These are phyloP conservation scores for Climacteris rufus DNA, from an alignment of 2,113 vertebrate species.

Conservation along the genomic window DNA sequence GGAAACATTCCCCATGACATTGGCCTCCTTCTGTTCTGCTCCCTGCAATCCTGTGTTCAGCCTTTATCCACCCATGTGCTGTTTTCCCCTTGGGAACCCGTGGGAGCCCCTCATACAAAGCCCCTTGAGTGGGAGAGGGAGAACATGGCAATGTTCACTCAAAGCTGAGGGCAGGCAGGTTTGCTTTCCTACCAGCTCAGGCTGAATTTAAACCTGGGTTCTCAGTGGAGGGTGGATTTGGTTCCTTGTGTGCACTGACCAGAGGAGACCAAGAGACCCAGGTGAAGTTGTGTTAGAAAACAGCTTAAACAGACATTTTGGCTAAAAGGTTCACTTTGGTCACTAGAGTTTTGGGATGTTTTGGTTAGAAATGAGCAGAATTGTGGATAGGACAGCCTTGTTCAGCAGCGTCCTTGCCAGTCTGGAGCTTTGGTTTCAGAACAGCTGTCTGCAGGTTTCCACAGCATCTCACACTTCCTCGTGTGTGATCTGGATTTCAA, in stretches of 20 bases:
- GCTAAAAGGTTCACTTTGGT: neutral
- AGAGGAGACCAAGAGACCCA: neutral
- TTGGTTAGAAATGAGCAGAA: neutral
- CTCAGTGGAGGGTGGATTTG: neutral
- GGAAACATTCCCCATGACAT: neutral
- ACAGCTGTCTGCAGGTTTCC: neutral
- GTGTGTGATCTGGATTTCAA: neutral
- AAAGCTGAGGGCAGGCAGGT: too few relatives aligned
- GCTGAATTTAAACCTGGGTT: neutral
- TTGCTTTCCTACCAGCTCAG: neutral
- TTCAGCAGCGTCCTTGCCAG: neutral
- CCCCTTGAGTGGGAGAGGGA: neutral
- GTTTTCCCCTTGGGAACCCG: neutral
- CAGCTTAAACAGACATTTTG: neutral
- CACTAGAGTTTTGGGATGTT: fast-evolving
- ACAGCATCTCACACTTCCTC: neutral
- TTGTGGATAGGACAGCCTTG: neutral
- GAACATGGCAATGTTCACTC: fast-evolving
- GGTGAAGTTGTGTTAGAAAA: neutral
- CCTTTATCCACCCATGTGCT: neutral
- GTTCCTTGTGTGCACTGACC: neutral
- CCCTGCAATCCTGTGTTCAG: neutral
- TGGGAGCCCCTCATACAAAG: neutral
- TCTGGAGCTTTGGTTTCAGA: neutral
- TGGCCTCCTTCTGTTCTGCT: neutral